Percentiles rank a stretch among this genome's conserved stretches.
These are phyloP conservation scores for Callopanchax toddi DNA, from an alignment of 2,113 vertebrate species.

Conservation along the genomic window DNA sequence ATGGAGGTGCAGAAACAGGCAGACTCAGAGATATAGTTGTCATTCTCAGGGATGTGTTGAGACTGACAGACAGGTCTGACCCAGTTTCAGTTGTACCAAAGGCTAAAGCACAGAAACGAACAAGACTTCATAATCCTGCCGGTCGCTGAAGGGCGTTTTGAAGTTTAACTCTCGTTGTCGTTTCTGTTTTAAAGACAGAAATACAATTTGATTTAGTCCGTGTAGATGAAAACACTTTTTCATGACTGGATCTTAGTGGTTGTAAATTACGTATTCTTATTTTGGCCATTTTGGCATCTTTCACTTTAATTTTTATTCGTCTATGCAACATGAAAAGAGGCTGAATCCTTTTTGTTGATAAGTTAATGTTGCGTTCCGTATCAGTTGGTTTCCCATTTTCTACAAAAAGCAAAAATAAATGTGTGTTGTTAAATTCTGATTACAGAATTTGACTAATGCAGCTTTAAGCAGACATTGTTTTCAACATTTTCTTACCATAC, in stretches of 20 bases:
- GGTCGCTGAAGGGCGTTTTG: constrained; percentile 23
- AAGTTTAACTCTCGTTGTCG: constrained; percentile 27
- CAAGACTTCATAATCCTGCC: constrained; percentile 48
- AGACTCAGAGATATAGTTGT: constrained; percentile 59
- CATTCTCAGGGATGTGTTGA: constrained; percentile 57
- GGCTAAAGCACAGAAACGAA: constrained; percentile 47
- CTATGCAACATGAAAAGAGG: too few relatives aligned
- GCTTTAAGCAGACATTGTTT: too few relatives aligned
- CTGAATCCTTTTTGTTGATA: too few relatives aligned
- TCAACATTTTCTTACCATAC: too few relatives aligned
- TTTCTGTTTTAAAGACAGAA: constrained; percentile 18
- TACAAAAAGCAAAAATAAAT: too few relatives aligned
- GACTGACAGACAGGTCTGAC: constrained; percentile 73
- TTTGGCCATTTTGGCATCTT: not conserved
- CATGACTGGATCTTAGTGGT: not conserved
- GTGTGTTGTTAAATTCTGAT: too few relatives aligned
- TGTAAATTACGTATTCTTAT: not conserved
- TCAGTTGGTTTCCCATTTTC: too few relatives aligned
- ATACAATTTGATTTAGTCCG: constrained; percentile 5
- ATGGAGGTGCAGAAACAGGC: constrained; percentile 37
- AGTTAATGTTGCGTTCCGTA: too few relatives aligned
- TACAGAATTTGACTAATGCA: too few relatives aligned
- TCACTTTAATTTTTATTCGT: too few relatives aligned
- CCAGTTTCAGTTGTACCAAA: constrained; percentile 57
- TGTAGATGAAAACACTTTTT: not conserved